Conservation (phyloP, 2,797 vertebrate species). For the Sebastolobus altivelis region DNA sequence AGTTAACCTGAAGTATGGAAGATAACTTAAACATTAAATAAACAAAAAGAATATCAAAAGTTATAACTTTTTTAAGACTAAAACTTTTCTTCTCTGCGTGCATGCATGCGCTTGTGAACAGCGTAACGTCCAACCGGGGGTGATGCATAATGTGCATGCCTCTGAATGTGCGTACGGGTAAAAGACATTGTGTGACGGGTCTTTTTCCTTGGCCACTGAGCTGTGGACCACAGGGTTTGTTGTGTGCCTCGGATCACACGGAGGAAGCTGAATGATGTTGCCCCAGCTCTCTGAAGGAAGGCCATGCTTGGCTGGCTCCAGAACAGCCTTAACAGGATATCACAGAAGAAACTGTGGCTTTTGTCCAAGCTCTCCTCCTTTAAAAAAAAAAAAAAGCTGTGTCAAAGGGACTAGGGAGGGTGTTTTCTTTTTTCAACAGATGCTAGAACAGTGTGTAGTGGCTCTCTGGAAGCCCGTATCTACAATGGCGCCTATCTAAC, state of each 20-base stretch:
- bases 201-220: conserved; percentile 88
- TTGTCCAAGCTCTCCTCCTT: conserved; percentile 82
- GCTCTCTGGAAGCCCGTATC: conserved; percentile 78
- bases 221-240: conserved; percentile 90
- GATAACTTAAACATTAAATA: background rate
- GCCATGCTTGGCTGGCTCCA: conserved; percentile 86
- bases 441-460: conserved; percentile 84
- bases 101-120: conserved; percentile 30
- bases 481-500: conserved; percentile 85
- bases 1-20: background rate
- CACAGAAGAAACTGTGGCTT: conserved; percentile 89
- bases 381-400: conserved; percentile 56
- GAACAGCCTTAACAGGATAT: conserved; percentile 91
- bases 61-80: conserved; percentile 16
- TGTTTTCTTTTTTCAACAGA: conserved; percentile 85
- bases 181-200: conserved; percentile 84
- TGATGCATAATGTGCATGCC: conserved; percentile 74
- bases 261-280: conserved; percentile 90
- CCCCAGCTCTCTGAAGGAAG: conserved; percentile 86
- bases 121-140: conserved; percentile 57
- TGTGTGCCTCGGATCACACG: conserved; percentile 89
- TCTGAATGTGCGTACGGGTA: conserved; percentile 80
- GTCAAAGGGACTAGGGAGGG: conserved; percentile 85
- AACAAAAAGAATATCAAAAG: background rate
- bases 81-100: conserved; percentile 36